Conservation (phyloP, 1,140 invertebrate genomes). For the Macrocentrus cingulum region DNA sequence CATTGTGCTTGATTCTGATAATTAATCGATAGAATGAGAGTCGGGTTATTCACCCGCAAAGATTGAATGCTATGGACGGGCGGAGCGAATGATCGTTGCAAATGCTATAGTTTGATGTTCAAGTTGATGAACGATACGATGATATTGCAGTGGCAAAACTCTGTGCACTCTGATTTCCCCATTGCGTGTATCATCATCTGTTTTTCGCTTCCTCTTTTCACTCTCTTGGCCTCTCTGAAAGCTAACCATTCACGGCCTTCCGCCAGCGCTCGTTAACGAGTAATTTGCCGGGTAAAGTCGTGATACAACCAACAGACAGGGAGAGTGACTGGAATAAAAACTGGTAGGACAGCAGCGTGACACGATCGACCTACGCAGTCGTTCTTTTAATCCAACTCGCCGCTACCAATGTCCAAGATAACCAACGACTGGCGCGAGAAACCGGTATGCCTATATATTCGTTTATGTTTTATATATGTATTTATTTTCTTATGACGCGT, state of each 20-base stretch:
- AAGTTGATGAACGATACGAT: slow-evolving; percentile 3
- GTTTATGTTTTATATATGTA: background rate
- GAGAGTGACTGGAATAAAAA: slow-evolving; percentile 33
- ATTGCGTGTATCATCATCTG: background rate
- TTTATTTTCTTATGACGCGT: slow-evolving; percentile 6
- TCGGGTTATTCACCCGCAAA: slow-evolving; percentile 10
- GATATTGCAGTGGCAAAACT: slow-evolving; percentile 3
- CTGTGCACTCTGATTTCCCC: background rate
- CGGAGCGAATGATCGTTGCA: too few species aligned
- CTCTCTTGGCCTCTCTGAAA: slow-evolving; percentile 31
- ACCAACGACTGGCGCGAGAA: slow-evolving; percentile 9
- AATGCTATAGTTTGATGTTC: slow-evolving; percentile 1
- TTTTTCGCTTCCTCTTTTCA: slow-evolving; percentile 6
- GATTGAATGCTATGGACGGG: slow-evolving; percentile 14
- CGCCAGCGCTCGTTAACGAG: slow-evolving; percentile 30
- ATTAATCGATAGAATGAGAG: slow-evolving; percentile 12
- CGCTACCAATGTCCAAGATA: background rate
- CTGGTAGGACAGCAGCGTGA: slow-evolving; percentile 27
- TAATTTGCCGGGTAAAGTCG: slow-evolving; percentile 30
- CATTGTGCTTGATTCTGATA: slow-evolving; percentile 22
- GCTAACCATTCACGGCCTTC: slow-evolving; percentile 37
- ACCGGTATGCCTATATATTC: slow-evolving; percentile 12
- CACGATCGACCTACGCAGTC: slow-evolving; percentile 9
- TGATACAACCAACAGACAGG: slow-evolving; percentile 21
- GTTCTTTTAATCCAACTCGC: background rate